Percentiles rank a stretch among this genome's conserved stretches.
Evolutionary conservation across 2,797 vertebrate species (phyloP).

Genomic region (Thaleichthys pacificus): DNA sequence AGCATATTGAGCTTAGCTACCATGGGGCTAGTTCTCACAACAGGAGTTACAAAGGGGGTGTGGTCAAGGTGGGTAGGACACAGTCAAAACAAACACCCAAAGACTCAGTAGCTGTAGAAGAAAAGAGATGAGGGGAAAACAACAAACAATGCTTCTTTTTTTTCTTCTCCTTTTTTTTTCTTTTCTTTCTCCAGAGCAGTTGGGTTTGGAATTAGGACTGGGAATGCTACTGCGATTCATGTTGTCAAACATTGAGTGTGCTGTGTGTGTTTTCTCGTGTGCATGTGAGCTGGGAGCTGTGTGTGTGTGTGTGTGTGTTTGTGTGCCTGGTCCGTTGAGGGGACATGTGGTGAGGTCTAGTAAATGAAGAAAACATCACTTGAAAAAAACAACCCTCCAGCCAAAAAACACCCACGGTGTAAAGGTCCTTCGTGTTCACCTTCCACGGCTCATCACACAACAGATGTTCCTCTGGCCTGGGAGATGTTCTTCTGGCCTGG

Average conservation of each 20-base stretch:
- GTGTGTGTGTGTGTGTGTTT: slow-evolving; percentile 1
- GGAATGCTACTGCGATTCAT: slow-evolving; percentile 78
- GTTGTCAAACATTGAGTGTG: neutral
- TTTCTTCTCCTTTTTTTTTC: neutral
- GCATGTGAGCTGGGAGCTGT: neutral
- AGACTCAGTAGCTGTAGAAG: slow-evolving; percentile 59
- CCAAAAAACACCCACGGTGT: too few species aligned
- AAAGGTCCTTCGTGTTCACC: too few species aligned
- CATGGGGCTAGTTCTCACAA: neutral
- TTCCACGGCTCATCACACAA: too few species aligned
- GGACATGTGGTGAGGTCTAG: too few species aligned
- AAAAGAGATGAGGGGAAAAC: slow-evolving; percentile 37
- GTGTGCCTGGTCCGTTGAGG: neutral
- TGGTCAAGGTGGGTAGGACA: slow-evolving; percentile 29
- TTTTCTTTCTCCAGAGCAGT: slow-evolving; percentile 79
- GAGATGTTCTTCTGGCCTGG: too few species aligned
- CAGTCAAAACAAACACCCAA: slow-evolving; percentile 61
- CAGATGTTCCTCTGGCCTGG: too few species aligned
- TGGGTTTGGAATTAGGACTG: slow-evolving; percentile 85
- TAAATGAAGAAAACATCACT: too few species aligned
- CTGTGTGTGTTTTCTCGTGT: slow-evolving; percentile 8
- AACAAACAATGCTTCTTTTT: slow-evolving; percentile 28
- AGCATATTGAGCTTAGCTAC: neutral
- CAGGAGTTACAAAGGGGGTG: slow-evolving; percentile 36
- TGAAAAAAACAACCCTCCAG: too few species aligned